Conservation (phyloP, 2,888 invertebrate species). For the Bimastos eiseni region DNA sequence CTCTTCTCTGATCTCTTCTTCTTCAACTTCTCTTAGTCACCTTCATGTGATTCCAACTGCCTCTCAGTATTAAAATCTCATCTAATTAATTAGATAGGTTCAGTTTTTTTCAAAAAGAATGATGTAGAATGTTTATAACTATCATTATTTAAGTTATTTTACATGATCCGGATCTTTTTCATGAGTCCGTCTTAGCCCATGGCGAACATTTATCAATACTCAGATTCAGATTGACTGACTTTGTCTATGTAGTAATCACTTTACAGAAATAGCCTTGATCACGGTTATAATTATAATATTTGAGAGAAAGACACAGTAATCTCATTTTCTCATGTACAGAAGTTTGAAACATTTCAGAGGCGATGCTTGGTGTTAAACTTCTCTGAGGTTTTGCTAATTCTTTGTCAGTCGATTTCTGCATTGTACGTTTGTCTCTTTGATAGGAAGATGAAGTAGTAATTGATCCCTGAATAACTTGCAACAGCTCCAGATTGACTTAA, state of each 20-base stretch:
- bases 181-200: neutral
- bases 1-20: neutral
- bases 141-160: neutral
- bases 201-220: neutral
- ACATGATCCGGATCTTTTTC: neutral
- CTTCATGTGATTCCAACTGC: neutral
- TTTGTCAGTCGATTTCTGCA: neutral
- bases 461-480: neutral
- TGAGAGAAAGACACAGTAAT: neutral
- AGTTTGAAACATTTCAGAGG: neutral
- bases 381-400: neutral
- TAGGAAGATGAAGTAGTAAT: neutral
- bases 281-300: no score
- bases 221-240: neutral
- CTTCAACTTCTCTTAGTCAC: neutral
- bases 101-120: neutral
- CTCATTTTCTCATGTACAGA: neutral
- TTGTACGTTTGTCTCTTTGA: neutral
- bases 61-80: no score
- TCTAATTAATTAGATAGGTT: neutral
- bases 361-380: neutral
- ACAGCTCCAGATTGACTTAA: neutral
- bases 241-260: neutral
- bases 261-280: neutral
- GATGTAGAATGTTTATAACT: conserved; percentile 13